Evolutionary conservation across 2,888 invertebrate species (phyloP).

Genomic region (Melieria crassipennis): DNA sequence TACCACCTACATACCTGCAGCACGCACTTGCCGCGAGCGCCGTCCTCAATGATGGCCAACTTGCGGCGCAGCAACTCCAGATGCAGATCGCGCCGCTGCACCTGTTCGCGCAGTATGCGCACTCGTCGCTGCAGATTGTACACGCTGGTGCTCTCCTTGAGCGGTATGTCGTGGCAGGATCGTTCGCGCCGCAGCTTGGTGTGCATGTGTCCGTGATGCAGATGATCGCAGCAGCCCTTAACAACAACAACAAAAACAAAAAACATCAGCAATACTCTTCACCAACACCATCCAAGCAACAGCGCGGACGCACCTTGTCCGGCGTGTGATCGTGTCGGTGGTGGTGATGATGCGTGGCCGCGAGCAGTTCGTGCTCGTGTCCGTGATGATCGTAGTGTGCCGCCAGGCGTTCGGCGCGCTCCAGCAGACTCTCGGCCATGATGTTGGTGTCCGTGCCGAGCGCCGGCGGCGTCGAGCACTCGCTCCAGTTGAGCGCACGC

Average conservation of each 20-base stretch:
- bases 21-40: slow-evolving; percentile 71
- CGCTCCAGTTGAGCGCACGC: slow-evolving; percentile 73
- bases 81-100: slow-evolving; percentile 91
- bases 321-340: slow-evolving; percentile 39
- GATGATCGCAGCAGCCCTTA: slow-evolving; percentile 52
- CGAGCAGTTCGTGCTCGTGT: slow-evolving; percentile 43
- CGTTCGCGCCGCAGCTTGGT: slow-evolving; percentile 80
- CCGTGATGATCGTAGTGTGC: slow-evolving; percentile 57
- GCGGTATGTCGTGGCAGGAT: slow-evolving; percentile 81
- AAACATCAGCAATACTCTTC: not conserved
- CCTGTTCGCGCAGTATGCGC: slow-evolving; percentile 85
- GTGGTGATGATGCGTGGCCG: slow-evolving; percentile 20
- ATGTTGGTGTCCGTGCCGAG: slow-evolving; percentile 63
- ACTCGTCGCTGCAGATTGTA: slow-evolving; percentile 89
- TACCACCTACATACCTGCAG: slow-evolving; percentile 62
- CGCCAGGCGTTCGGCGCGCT: slow-evolving; percentile 80
- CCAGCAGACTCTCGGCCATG: slow-evolving; percentile 79
- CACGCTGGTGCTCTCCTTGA: slow-evolving; percentile 73
- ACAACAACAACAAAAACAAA: not conserved
- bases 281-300: not conserved
- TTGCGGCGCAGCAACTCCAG: slow-evolving; percentile 89
- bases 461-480: slow-evolving; percentile 62
- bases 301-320: slow-evolving; percentile 46
- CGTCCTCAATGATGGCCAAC: slow-evolving; percentile 84
- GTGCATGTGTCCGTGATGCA: slow-evolving; percentile 59